Base-by-base conservation (phyloP, 2,113 vertebrate genomes). In the Xenopus borealis region DNA sequence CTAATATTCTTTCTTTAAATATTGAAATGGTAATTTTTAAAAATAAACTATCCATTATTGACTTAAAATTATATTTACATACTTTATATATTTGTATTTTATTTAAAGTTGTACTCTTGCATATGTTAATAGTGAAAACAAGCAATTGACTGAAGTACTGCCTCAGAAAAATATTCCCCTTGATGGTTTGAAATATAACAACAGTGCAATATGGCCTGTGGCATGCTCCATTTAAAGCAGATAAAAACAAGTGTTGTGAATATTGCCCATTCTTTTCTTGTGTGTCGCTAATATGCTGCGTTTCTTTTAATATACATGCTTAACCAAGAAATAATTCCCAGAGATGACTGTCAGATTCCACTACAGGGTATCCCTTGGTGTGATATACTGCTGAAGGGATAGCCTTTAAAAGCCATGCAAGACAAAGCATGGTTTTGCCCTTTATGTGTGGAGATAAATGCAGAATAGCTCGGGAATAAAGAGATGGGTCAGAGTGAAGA, bases 401-500 rank as follows among this genome's bases (percentile, higher is more conserved):
- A 69, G 71, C 77, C 69, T 72, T 66, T 72, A 27, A 40, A 82
- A 77, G 30, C 9, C 45, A 62, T 16, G 0, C 73, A 23, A 14
- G 0, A 50, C 81, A 75, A 72, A 72, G 79, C 72, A 66, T 78
- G 72, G 58, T 78, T 71, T 79, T 81, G 80, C 77, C 81, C 80
- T 88, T 79, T 80, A 78, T 73, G 17, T 1, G 0, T 13, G 14
- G 65, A 84, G 83, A 86, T 85, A 82, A 81, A 86, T 86, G 84
- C 77, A n/a, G 72, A 70, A 69, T 20, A 14, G 47, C 83, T 72
- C 66, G 85, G 80, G 86, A 83, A 78, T 75, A 78, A 75, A 79
- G 79, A 80, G 82, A 82, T 80, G 79, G 89, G 81, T 86, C 78
- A 9, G 79, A 80, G 81, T 81, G 82, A 83, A 57, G 66, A 81